A percentile compares a stretch with the other conserved stretches of the same genome.
Evolutionary conservation across 2,113 vertebrate species (phyloP).

Genomic region (Spermophilus dauricus): DNA sequence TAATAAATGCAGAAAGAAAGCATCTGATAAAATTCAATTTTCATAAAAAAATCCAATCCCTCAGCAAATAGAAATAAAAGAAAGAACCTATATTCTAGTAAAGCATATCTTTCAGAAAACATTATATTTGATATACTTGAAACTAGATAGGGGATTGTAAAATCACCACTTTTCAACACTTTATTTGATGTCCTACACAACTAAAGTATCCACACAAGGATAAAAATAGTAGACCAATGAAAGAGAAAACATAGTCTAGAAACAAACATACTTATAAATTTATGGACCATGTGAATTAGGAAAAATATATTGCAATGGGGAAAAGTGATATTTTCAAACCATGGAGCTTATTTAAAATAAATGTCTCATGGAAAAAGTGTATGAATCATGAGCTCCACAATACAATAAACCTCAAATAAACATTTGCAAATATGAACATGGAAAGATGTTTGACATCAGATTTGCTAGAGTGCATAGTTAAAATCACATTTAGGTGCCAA

Average conservation of each 20-base stretch:
- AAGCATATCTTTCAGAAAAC: background rate
- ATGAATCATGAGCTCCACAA: background rate
- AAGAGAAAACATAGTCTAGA: background rate
- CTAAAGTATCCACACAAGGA: background rate
- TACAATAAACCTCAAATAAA: background rate
- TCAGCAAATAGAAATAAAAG: background rate
- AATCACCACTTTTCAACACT: background rate
- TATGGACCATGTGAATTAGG: background rate
- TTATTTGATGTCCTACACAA: background rate
- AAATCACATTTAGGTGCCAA: background rate
- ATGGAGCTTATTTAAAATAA: background rate
- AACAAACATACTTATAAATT: background rate
- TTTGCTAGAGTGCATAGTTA: background rate
- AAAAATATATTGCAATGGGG: background rate
- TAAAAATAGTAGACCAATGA: background rate
- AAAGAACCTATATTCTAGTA: background rate
- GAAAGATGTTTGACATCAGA: background rate
- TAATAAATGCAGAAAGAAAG: background rate
- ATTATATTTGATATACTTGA: background rate
- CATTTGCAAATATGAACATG: background rate
- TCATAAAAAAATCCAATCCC: background rate
- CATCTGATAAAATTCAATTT: background rate
- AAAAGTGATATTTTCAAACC: background rate
- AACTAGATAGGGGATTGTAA: background rate
- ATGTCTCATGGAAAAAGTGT: background rate